Base-by-base conservation (phyloP, 2,113 vertebrate species). In the Takifugu flavidus region DNA sequence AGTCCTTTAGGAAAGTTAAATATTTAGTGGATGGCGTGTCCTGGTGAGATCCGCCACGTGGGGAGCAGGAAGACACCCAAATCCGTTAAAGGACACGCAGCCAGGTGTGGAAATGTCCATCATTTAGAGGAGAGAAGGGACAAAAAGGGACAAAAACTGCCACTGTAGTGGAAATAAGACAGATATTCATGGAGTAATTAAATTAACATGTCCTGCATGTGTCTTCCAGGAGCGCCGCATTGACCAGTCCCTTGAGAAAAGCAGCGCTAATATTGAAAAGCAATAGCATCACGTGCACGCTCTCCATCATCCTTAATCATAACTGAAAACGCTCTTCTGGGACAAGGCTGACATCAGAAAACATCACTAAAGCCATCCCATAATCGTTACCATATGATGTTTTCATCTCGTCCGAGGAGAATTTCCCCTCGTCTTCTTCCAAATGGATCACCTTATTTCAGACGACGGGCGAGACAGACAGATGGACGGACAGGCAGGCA, bases 1-100 rank as follows among this genome's bases (percentile, higher is more conserved):
- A 87, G 88, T 92, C 89, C 90, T 90, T 85, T 82, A 91, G 88
- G 88, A 89, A 90, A 91, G 89, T 89, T 89, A 88, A 89, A 89
- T 81, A 87, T 88, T 90, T 80, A 80, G 76, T 60, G 73, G 64
- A 81, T 80, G 77, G 72, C 82, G 79, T 85, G 81, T 84, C 82
- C 82, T 72, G 74, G 67, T 64, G 66, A 83, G 76, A 80, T 78
- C 75, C 78, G 50, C 59, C 44, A 70, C 56, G 58, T 73, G 39
- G 77, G 77, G 67, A 77, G 61, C 43, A 43, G 63, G 46, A 66
- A 74, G 74, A 71, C 70, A 63, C 62, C 72, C 54, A 53, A 60
- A 39, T 39, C 34, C 34, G 71, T 66, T 70, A 82, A 82, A 51
- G 69, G 31, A 26, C 29, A 65, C 49, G 49, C 42, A 49, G 53